Evolutionary conservation across 2,113 vertebrate species (phyloP).

Genomic region (Sprattus sprattus): DNA sequence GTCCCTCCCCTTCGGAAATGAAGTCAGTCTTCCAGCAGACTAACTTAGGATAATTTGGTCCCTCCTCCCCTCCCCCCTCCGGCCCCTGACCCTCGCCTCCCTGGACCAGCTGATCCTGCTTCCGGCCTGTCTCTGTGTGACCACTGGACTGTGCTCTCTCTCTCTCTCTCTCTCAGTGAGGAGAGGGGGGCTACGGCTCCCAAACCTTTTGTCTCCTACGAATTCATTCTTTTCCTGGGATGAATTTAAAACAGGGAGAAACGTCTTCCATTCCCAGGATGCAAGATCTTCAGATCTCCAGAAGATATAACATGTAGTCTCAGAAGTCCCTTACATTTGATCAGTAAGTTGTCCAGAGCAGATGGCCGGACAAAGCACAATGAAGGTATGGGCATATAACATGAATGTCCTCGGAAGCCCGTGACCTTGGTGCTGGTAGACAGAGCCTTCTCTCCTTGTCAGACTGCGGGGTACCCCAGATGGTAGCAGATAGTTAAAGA

Average conservation of each 20-base stretch:
- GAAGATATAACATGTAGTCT: background rate
- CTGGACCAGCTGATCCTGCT: slow-evolving; percentile 71
- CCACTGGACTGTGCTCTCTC: slow-evolving; percentile 70
- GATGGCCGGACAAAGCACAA: background rate
- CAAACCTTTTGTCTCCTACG: slow-evolving; percentile 59
- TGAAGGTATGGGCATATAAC: background rate
- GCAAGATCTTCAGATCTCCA: background rate
- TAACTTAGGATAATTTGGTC: slow-evolving; percentile 70
- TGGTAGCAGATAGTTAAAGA: background rate
- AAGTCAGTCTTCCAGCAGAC: slow-evolving; percentile 77
- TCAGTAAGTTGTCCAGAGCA: background rate
- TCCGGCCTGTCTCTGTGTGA: slow-evolving; percentile 71
- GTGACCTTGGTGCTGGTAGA: background rate
- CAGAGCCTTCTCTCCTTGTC: background rate
- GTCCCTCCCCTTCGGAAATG: slow-evolving; percentile 69
- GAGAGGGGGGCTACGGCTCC: slow-evolving; percentile 51
- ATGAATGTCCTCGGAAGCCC: background rate
- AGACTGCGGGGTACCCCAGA: background rate
- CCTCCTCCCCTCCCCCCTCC: slow-evolving; percentile 39
- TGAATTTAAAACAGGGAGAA: background rate
- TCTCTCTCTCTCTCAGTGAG: slow-evolving; percentile 62
- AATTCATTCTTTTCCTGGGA: slow-evolving; percentile 44
- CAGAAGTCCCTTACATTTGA: background rate
- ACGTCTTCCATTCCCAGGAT: background rate
- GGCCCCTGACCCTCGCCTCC: slow-evolving; percentile 24